A percentile compares a stretch with the other conserved stretches of the same genome.
These are phyloP conservation scores for Protula sp. DNA, from an alignment of 2,888 invertebrate genomes.

Conservation along the genomic window DNA sequence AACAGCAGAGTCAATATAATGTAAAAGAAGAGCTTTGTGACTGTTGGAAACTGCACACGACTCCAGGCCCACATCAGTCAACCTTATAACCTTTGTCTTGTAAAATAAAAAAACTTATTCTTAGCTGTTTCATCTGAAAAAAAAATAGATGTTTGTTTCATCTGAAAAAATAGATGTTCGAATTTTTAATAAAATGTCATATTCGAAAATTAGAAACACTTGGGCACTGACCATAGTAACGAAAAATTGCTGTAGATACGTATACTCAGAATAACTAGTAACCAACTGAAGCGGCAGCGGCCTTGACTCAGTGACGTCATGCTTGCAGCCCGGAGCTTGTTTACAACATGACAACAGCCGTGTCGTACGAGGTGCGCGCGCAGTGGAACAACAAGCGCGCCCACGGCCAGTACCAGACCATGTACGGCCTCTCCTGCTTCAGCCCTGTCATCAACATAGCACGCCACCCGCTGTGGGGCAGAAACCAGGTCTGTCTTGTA, in stretches of 20 bases:
- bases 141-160: no score
- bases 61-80: no score
- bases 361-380: conserved; percentile 28
- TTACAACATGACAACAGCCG: conserved; percentile 21
- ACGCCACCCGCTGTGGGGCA: conserved; percentile 51
- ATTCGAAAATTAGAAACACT: not conserved
- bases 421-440: conserved; percentile 44
- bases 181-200: not conserved
- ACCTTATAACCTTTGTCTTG: no score
- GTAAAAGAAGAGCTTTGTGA: no score
- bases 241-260: not conserved
- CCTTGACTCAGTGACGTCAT: no score
- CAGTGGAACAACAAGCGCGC: conserved; percentile 23
- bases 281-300: no score
- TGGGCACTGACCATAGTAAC: not conserved
- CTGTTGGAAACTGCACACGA: no score
- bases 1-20: no score
- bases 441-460: conserved; percentile 50
- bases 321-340: conserved; percentile 25
- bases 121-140: no score
- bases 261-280: no score
- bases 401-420: conserved; percentile 21
- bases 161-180: no score
- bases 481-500: conserved; percentile 40
- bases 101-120: no score